Conservation (phyloP, 1,140 invertebrate species). For the Brachionus koreanus region DNA sequence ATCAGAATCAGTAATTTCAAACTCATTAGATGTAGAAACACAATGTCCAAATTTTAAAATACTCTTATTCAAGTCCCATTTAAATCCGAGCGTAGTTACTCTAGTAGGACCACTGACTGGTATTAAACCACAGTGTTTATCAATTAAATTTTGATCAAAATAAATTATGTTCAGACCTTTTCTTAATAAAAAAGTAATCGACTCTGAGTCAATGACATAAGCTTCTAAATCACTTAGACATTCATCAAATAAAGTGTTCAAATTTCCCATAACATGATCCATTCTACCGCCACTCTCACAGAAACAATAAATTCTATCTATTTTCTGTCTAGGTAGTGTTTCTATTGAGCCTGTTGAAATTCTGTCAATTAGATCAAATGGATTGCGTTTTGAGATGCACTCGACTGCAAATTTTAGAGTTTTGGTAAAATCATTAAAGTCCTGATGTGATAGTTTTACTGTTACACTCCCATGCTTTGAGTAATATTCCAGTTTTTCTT, state of each 20-base stretch:
- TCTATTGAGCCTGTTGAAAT: neutral
- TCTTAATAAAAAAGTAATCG: constrained; percentile 25
- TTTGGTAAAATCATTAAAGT: constrained; percentile 34
- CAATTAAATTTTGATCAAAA: neutral
- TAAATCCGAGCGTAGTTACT: constrained; percentile 15
- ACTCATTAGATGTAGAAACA: constrained; percentile 18
- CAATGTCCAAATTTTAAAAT: constrained; percentile 27
- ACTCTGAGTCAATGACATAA: neutral
- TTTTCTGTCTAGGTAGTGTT: neutral
- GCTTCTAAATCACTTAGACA: neutral
- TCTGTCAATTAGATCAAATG: neutral
- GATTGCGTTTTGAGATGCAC: neutral
- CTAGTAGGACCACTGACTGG: neutral
- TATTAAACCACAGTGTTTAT: constrained; percentile 25
- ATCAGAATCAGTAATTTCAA: neutral
- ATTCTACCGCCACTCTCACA: constrained; percentile 18
- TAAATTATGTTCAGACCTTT: constrained; percentile 12
- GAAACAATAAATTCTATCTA: constrained; percentile 16
- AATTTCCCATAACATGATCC: constrained; percentile 31
- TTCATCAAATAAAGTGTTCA: constrained; percentile 23
- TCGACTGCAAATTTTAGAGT: neutral
- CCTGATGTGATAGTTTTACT: constrained; percentile 3
- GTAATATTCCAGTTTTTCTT: neutral
- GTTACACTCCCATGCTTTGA: neutral
- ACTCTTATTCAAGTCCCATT: constrained; percentile 1